Percentiles rank a stretch among this genome's conserved stretches.
These are phyloP conservation scores for Thereva unica DNA, from an alignment of 2,888 invertebrate genomes.

Conservation along the genomic window DNA sequence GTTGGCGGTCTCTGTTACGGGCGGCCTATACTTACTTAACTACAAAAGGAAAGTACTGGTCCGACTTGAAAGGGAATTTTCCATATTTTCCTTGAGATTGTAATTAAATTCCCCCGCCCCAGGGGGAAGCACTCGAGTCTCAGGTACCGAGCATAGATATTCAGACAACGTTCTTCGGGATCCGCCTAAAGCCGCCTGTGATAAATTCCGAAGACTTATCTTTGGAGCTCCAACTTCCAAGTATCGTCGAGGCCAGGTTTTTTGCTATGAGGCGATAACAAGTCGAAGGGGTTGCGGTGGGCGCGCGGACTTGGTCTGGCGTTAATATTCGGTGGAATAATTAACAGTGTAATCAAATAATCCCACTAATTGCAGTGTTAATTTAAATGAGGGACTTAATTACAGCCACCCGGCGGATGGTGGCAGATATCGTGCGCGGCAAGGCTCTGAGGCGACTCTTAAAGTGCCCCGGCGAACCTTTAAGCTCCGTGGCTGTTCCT, in stretches of 20 bases:
- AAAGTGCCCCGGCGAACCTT: neutral
- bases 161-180: constrained; percentile 22
- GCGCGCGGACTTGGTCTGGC: constrained; percentile 21
- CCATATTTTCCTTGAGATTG: constrained; percentile 12
- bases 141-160: constrained; percentile 25
- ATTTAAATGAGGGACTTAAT: constrained; percentile 45
- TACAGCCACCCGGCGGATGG: constrained; percentile 31
- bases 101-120: constrained; percentile 27
- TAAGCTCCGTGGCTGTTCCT: neutral
- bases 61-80: constrained; percentile 26
- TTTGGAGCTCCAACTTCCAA: constrained; percentile 18
- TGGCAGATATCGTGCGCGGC: constrained; percentile 22
- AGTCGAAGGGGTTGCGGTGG: constrained; percentile 22
- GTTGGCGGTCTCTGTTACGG: no score
- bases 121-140: no score
- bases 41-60: constrained; percentile 11
- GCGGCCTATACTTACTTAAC: neutral
- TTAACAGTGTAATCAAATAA: constrained; percentile 48
- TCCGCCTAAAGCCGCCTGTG: constrained; percentile 10
- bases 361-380: constrained; percentile 48
- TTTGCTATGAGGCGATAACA: constrained; percentile 23
- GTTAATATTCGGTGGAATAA: constrained; percentile 35
- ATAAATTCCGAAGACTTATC: constrained; percentile 31
- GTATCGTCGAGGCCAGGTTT: constrained; percentile 25
- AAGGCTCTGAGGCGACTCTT: constrained; percentile 5